A percentile compares a stretch with the other conserved stretches of the same genome.
Evolutionary conservation across 2,888 invertebrate species (phyloP).

Genomic region (Spisula subtruncata): DNA sequence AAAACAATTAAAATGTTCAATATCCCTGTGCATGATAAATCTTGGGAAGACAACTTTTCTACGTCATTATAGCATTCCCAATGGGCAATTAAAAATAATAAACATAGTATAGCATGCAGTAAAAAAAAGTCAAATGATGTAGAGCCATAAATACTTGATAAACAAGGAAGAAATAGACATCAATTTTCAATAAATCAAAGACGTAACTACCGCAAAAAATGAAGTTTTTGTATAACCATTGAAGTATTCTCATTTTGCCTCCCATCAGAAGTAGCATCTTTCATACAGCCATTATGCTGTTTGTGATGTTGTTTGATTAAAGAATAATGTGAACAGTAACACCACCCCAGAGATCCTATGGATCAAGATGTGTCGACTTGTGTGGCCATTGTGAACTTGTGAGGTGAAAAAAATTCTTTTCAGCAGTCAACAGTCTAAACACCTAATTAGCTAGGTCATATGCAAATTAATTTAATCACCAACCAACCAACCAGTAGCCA

Average conservation of each 20-base stretch:
- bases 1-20: slow-evolving; percentile 42
- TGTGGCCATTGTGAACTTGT: too few relatives aligned
- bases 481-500: slow-evolving; percentile 28
- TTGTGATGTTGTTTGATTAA: slow-evolving; percentile 16
- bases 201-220: slow-evolving; percentile 3
- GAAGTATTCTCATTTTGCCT: background rate
- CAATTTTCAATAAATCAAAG: slow-evolving; percentile 43
- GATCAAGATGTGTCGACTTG: slow-evolving; percentile 25
- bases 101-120: slow-evolving; percentile 15
- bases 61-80: slow-evolving; percentile 42
- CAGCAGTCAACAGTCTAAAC: too few relatives aligned
- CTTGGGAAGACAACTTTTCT: slow-evolving; percentile 35
- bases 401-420: background rate
- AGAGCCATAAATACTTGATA: slow-evolving; percentile 41
- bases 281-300: background rate
- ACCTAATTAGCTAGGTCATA: slow-evolving; percentile 31
- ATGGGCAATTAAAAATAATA: slow-evolving; percentile 38
- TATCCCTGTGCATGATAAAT: slow-evolving; percentile 26
- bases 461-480: slow-evolving; percentile 9
- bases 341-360: background rate
- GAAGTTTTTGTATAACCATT: slow-evolving; percentile 7
- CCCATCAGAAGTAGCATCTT: background rate
- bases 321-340: background rate
- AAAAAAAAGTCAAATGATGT: slow-evolving; percentile 29
- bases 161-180: slow-evolving; percentile 25